Evolutionary conservation across 30 jellyfish, hydroid and myxozoan species (phyloP), one percentile per base, ranked within the genome.

Genomic region (Sanderia malayensis): DNA sequence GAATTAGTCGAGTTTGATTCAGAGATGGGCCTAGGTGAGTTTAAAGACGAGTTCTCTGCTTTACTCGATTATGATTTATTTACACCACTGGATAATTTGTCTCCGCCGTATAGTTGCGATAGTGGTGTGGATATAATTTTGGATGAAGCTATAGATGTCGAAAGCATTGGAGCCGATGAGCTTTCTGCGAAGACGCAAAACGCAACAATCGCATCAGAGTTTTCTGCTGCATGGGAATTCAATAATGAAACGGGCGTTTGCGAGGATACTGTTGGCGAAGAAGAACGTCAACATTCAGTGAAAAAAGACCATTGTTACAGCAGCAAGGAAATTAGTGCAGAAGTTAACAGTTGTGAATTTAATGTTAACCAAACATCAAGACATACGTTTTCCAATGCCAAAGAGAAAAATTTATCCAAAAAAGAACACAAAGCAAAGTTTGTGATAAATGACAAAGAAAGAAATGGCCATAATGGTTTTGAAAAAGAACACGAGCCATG

Each of bases 231-330:
- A n/a, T n/a, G n/a, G n/a, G n/a, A n/a, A n/a, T n/a, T n/a, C n/a
- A n/a, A n/a, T n/a, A n/a, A n/a, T n/a, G n/a, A n/a, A n/a, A n/a
- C n/a, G n/a, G n/a, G n/a, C n/a, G n/a, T n/a, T n/a, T n/a, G n/a
- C n/a, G n/a, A n/a, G n/a, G n/a, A n/a, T n/a, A n/a, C n/a, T n/a
- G n/a, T n/a, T n/a, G n/a, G n/a, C n/a, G n/a, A n/a, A 37, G 13
- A 37, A 37, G 52, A 59, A 46, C 69, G 27, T 23, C 45, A 60
- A 21, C 55, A 1, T 19, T 26, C 87, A n/a, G 53, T 76, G 24
- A 55, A 64, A 3, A 79, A 76, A 63, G 87, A 76, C 33, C 87
- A 76, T 65, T 76, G 87, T 34, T 79, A 79, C 60, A 66, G 82
- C 27, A 61, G 41, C 79, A 64, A 45, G 46, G 63, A 55, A 30